Evolutionary conservation across 2,888 invertebrate genomes (phyloP).

Genomic region (Drosophila fulvimacula): DNA sequence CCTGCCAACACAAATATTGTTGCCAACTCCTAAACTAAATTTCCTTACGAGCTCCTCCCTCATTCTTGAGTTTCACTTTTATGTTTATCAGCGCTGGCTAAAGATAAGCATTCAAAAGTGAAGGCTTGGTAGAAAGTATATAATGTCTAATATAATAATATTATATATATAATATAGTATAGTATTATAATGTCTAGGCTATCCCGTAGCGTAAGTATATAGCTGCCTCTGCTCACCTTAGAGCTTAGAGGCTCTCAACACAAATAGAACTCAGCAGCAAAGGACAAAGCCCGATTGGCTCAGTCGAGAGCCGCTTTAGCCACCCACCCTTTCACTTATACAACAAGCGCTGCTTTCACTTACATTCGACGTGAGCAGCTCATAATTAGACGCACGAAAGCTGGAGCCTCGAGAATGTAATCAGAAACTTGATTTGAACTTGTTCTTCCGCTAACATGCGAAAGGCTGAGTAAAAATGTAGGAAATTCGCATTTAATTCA

Average conservation of each 20-base stretch:
- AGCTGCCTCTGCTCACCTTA: too few relatives aligned
- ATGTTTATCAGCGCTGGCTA: neutral
- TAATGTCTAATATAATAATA: too few relatives aligned
- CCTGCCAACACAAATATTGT: neutral
- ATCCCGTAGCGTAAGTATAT: too few relatives aligned
- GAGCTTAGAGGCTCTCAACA: neutral
- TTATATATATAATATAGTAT: too few relatives aligned
- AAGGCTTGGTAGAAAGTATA: too few relatives aligned
- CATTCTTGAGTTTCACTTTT: neutral
- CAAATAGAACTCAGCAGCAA: neutral
- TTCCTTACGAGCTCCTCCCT: neutral
- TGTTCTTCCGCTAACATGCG: slow-evolving; percentile 20
- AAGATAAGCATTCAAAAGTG: neutral
- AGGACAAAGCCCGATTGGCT: neutral
- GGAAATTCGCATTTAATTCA: slow-evolving; percentile 68
- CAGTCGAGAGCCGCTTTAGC: neutral
- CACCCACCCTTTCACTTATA: too few relatives aligned
- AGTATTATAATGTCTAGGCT: too few relatives aligned
- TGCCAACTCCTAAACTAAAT: neutral
- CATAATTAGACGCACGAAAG: slow-evolving; percentile 2
- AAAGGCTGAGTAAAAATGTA: slow-evolving; percentile 41
- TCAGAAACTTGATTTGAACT: slow-evolving; percentile 21
- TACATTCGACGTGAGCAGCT: neutral
- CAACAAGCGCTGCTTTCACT: neutral
- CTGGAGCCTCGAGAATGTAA: slow-evolving; percentile 16